phyloP scores from a whole-genome alignment of 64 coral and sea anemone genomes.

The Pocillopora damicornis region DNA sequence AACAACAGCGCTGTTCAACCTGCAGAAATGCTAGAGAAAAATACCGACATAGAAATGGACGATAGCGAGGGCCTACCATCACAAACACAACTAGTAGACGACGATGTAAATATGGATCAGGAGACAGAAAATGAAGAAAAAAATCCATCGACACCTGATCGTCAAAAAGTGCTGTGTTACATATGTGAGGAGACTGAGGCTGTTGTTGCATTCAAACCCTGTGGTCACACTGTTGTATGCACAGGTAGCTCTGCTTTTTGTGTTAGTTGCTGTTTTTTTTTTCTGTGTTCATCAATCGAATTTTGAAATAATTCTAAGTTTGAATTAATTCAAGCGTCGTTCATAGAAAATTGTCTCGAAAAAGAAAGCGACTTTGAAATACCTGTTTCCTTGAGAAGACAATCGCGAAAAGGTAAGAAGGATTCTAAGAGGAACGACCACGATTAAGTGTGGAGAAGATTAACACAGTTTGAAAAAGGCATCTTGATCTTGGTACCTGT shows the following conservation, averaged over 20 bases:
- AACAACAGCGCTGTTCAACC: not conserved
- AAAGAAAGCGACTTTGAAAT: no score
- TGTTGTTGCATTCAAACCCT: slow-evolving; percentile 43
- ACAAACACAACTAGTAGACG: not conserved
- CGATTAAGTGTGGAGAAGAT: no score
- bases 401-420: no score
- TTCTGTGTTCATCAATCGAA: not conserved
- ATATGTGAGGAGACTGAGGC: slow-evolving; percentile 54
- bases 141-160: not conserved
- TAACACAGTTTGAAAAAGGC: no score
- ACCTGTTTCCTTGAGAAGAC: no score
- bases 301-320: not conserved
- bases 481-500: no score
- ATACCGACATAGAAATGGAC: not conserved
- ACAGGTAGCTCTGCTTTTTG: slow-evolving; percentile 19
- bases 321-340: no score
- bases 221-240: slow-evolving; percentile 46
- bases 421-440: no score
- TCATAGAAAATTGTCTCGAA: no score
- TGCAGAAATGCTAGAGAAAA: not conserved
- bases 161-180: slow-evolving; percentile 5
- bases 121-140: no score
- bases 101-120: no score
- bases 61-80: no score
- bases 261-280: not conserved